These are phyloP conservation scores for Drosophila chauvacae DNA, from an alignment of 1,140 invertebrate species.

Conservation along the genomic window DNA sequence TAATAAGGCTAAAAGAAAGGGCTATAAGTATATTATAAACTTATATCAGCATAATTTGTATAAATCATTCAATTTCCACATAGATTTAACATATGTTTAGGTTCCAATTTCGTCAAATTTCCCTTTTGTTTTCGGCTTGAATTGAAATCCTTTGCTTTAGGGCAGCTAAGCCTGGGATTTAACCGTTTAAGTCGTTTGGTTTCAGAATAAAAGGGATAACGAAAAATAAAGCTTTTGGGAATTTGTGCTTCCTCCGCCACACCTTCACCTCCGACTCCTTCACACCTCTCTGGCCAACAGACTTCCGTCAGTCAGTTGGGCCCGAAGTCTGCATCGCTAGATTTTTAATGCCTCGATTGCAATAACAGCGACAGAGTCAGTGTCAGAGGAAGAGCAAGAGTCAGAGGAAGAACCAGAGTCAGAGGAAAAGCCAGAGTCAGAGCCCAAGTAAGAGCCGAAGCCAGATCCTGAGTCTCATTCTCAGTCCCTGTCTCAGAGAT, in stretches of 20 bases:
- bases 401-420: not conserved
- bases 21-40: not conserved
- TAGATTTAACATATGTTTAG: not conserved
- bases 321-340: conserved; percentile 16
- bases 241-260: not conserved
- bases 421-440: not conserved
- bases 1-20: not conserved
- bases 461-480: not conserved
- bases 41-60: not conserved
- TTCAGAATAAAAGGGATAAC: conserved; percentile 37
- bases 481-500: not conserved
- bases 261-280: not conserved
- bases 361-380: conserved; percentile 30
- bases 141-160: conserved; percentile 5
- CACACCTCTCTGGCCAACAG: conserved; percentile 1
- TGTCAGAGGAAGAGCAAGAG: not conserved
- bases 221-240: conserved; percentile 51
- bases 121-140: not conserved
- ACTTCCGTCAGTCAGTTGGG: conserved; percentile 5
- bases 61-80: not conserved
- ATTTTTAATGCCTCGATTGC: conserved; percentile 67
- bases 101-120: not conserved
- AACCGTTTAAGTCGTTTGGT: conserved; percentile 45
- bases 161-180: conserved; percentile 39
- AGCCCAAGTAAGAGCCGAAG: not conserved